Conservation (phyloP, 2,113 vertebrate species). For the Lepus europaeus region DNA sequence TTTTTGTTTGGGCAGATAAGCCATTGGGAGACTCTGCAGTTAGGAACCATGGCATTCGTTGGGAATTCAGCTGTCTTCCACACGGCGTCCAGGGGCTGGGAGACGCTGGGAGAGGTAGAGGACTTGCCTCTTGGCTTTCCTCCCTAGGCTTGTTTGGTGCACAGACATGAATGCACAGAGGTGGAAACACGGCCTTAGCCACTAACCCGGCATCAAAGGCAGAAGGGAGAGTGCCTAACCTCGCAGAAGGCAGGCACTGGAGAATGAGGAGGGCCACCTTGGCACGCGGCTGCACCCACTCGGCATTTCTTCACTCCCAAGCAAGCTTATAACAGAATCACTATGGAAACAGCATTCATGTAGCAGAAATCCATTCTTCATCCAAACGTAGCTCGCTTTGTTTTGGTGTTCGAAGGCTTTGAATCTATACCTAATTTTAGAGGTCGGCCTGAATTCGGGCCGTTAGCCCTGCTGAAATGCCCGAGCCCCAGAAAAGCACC, state of each 20-base stretch:
- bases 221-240: neutral
- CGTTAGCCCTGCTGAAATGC: neutral
- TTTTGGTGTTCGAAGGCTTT: constrained; percentile 58
- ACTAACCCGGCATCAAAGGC: neutral
- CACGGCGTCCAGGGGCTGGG: neutral
- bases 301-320: neutral
- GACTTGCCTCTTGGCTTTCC: too few species aligned
- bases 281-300: neutral
- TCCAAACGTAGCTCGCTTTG: constrained; percentile 44
- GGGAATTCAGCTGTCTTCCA: neutral
- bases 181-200: neutral
- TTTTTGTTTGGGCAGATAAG: neutral
- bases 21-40: neutral
- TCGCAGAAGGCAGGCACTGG: neutral
- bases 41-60: neutral
- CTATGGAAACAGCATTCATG: constrained; percentile 76
- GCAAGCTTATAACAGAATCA: constrained; percentile 62
- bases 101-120: neutral
- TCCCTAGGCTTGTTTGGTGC: too few species aligned
- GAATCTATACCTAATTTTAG: constrained; percentile 5
- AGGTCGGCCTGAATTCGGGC: neutral
- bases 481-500: neutral
- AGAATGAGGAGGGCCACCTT: neutral
- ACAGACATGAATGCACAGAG: neutral
- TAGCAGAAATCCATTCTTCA: constrained; percentile 67